Conservation (phyloP, 1,140 invertebrate species). For the Drosophila seguyi region DNA sequence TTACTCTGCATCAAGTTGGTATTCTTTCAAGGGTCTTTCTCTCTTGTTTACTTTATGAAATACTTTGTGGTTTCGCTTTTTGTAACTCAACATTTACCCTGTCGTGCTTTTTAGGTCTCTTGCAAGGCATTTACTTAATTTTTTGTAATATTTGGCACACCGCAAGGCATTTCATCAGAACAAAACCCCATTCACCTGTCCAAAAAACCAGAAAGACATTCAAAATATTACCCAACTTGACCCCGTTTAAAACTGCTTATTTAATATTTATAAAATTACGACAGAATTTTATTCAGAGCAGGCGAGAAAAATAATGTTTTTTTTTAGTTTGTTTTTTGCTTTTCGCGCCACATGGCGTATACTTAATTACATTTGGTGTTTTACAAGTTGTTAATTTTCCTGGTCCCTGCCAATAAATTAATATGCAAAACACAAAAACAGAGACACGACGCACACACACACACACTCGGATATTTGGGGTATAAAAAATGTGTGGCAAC, state of each 20-base stretch:
- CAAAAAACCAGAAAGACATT: conserved; percentile 4
- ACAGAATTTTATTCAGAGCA: conserved; percentile 16
- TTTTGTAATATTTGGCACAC: conserved; percentile 25
- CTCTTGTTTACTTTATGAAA: conserved; percentile 52
- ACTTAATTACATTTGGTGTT: conserved; percentile 78
- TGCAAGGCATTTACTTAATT: conserved; percentile 5
- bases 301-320: conserved; percentile 19
- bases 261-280: conserved; percentile 54
- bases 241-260: conserved; percentile 43
- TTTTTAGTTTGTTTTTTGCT: not conserved
- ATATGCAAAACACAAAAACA: conserved; percentile 36
- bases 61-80: conserved; percentile 47
- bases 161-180: conserved; percentile 50
- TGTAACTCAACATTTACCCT: conserved; percentile 32
- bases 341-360: conserved; percentile 65
- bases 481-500: conserved; percentile 19
- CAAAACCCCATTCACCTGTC: conserved; percentile 31
- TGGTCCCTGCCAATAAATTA: conserved; percentile 42
- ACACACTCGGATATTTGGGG: not conserved
- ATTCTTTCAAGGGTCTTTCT: not conserved
- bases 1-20: not conserved
- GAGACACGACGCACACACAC: not conserved
- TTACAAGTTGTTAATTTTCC: conserved; percentile 59
- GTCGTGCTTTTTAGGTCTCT: not conserved
- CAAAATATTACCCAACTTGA: conserved; percentile 42